Conservation (phyloP, 2,888 invertebrate species). For the Julus scanicus region DNA sequence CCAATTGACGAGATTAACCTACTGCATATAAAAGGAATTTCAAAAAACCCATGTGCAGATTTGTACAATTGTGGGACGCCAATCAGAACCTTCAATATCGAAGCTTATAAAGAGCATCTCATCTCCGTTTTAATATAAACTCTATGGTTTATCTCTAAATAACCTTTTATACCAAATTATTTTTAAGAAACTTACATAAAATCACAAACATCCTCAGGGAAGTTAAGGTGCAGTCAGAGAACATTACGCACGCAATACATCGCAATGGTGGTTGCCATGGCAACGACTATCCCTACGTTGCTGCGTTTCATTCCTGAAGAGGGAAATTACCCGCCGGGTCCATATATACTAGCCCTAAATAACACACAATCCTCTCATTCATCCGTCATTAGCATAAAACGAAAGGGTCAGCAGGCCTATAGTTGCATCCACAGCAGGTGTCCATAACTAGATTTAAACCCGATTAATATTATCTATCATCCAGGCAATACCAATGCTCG, state of each 20-base stretch:
- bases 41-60: no score
- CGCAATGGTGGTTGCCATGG: background rate
- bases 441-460: constrained; percentile 32
- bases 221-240: background rate
- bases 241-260: background rate
- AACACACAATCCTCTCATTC: constrained; percentile 31
- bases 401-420: background rate
- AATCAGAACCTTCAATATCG: no score
- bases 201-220: background rate
- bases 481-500: background rate
- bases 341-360: background rate
- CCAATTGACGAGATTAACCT: background rate
- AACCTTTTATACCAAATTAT: background rate
- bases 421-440: constrained; percentile 3
- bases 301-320: constrained; percentile 6
- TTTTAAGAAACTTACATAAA: background rate
- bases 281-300: background rate
- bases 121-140: background rate
- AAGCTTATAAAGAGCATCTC: background rate
- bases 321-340: constrained; percentile 15
- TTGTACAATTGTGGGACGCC: no score
- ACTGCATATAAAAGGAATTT: no score
- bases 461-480: constrained; percentile 28
- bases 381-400: constrained; percentile 36
- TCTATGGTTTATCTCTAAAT: background rate